Base-by-base conservation (phyloP, 2,113 vertebrate genomes). In the Crotalus tigris region DNA sequence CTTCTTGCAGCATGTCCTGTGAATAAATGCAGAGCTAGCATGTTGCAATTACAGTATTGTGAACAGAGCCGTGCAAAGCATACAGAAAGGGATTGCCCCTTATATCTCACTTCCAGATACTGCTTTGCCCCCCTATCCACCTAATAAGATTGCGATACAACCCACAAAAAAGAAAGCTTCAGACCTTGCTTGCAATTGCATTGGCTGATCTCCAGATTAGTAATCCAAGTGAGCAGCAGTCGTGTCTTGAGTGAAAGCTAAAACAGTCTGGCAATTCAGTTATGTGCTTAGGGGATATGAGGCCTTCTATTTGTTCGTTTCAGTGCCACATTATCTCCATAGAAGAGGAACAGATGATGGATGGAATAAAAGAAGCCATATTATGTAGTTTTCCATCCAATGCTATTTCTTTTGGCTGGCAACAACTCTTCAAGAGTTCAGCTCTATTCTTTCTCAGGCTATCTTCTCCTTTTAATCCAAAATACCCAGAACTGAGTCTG, bases 1-100 rank as follows among this genome's bases (percentile, higher is more conserved):
- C 3, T 69, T 0, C 11, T 0, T 6, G 29, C 57, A 85, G 0
- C 81, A 57, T 9, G 46, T 26, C 87, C 17, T 0, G 46, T 24
- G 11, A 91, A 53, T 3, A n/a, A 5, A 81, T 81, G 15, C 10
- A 0, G 85, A 93, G n/a, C 93, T 17, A 89, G 7, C 55, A 44
- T 0, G 92, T 1, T 0, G 93, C 92, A 94, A 59, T 57, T 94
- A 92, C 93, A 89, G 87, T 61, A 39, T 53, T 2, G 0, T 75
- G 57, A 89, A 8, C 13, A 53, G 26, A 12, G 46, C 44, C 39
- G 4, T 51, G 24, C 39, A 53, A 91, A 69, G 2, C 15, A 23
- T 58, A 29, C 2, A 4, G 55, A 87, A 4, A 2, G 29, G 39
- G 12, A 24, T 87, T 54, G 51, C 11, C n/a, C n/a, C 49, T 8